These are phyloP conservation scores for Passer montanus DNA, from an alignment of 2,113 vertebrate genomes.

Conservation along the genomic window DNA sequence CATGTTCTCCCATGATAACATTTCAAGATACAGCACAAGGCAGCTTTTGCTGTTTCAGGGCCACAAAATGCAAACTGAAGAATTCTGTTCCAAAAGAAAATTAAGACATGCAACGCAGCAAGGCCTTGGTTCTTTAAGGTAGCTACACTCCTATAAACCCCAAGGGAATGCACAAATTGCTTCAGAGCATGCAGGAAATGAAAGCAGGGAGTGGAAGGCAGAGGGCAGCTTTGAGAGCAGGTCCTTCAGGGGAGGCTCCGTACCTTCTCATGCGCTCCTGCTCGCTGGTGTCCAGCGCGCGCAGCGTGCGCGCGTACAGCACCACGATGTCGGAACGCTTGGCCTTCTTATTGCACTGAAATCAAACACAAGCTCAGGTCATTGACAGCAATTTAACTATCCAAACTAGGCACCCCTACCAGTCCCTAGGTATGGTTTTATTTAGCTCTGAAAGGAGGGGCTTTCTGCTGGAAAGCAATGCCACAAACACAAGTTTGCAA, in stretches of 20 bases:
- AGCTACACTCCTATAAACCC: neutral
- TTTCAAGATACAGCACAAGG: neutral
- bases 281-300: conserved; percentile 88
- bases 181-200: neutral
- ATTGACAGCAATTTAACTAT: neutral
- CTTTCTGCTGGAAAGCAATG: neutral
- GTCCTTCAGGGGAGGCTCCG: rapidly evolving
- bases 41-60: neutral
- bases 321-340: conserved; percentile 89
- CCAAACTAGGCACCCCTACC: neutral
- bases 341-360: conserved; percentile 95
- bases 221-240: neutral
- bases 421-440: neutral
- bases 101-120: rapidly evolving
- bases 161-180: neutral
- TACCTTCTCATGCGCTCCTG: conserved; percentile 90
- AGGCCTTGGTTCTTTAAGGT: neutral
- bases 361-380: neutral
- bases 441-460: neutral
- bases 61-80: neutral
- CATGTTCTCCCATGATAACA: neutral
- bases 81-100: neutral
- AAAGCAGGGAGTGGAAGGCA: neutral
- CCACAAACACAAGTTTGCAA: neutral
- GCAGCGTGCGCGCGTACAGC: conserved; percentile 88